phyloP scores from a whole-genome alignment of 2,113 vertebrate genomes.

The Calidris pugnax region DNA sequence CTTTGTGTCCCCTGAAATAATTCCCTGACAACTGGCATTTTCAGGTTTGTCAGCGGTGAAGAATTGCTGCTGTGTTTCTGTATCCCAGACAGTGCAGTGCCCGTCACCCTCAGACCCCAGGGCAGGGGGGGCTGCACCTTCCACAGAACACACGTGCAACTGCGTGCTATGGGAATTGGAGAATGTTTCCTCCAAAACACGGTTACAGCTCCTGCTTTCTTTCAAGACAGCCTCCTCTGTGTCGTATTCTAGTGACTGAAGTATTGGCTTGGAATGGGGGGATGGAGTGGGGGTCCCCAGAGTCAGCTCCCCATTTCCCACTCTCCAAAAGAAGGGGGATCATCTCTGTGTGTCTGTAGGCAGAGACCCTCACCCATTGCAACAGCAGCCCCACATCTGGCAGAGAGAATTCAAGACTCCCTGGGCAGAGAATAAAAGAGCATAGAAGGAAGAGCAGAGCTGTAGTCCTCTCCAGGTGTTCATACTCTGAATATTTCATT shows the following conservation, averaged over 20 bases:
- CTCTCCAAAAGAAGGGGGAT: neutral
- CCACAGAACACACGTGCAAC: neutral
- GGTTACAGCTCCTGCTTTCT: neutral
- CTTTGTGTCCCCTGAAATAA: neutral
- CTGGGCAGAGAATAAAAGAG: neutral
- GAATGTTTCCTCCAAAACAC: neutral
- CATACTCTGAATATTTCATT: neutral
- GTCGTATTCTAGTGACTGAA: neutral
- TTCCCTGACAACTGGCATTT: neutral
- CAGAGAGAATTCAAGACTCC: neutral
- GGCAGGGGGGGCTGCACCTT: neutral
- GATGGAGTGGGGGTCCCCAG: neutral
- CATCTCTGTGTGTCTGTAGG: rapidly evolving
- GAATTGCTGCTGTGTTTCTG: neutral
- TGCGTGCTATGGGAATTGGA: no score
- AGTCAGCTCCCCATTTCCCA: neutral
- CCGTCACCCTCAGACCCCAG: neutral
- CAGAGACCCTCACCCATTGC: neutral
- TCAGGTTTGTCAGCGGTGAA: neutral
- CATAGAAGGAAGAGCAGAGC: neutral
- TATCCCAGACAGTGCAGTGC: neutral
- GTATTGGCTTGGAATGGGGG: neutral
- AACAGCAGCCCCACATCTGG: neutral
- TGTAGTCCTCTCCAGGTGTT: neutral
- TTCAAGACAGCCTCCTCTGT: neutral